These are phyloP conservation scores for Phymastichus coffea DNA, from an alignment of 1,140 invertebrate species.

Conservation along the genomic window DNA sequence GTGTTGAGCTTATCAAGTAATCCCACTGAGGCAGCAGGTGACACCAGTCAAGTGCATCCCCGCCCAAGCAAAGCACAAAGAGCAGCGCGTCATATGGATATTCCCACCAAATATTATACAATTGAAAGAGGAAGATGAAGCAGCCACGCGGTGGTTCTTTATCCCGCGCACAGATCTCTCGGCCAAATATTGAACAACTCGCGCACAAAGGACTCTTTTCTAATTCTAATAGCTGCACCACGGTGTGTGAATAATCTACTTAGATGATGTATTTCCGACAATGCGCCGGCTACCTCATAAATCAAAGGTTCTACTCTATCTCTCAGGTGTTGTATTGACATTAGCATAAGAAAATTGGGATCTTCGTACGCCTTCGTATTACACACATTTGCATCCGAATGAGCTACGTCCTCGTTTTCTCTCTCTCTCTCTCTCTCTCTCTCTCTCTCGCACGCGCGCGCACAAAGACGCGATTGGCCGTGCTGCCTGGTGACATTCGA, in stretches of 20 bases:
- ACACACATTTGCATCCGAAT: slow-evolving; percentile 34
- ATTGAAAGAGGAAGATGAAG: too few species aligned
- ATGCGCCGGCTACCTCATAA: neutral
- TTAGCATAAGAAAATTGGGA: slow-evolving; percentile 39
- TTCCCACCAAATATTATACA: too few species aligned
- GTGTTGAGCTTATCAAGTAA: too few species aligned
- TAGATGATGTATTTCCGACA: too few species aligned
- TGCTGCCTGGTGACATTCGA: neutral
- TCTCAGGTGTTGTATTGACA: neutral
- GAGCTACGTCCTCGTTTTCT: too few species aligned
- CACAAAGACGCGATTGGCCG: neutral
- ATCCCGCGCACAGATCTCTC: too few species aligned
- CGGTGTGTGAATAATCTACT: neutral
- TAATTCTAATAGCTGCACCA: slow-evolving; percentile 2
- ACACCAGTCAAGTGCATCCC: too few species aligned
- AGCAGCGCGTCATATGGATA: too few species aligned
- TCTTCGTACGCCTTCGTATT: slow-evolving; percentile 25
- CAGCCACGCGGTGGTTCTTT: too few species aligned
- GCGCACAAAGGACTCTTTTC: neutral
- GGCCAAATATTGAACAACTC: neutral
- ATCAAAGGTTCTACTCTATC: slow-evolving; percentile 8
- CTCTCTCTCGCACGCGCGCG: too few species aligned
- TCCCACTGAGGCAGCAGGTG: too few species aligned
- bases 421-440: neutral
- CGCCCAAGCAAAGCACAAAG: too few species aligned